Conservation (phyloP, 2,888 invertebrate genomes). For the Isotomurus palustris region DNA sequence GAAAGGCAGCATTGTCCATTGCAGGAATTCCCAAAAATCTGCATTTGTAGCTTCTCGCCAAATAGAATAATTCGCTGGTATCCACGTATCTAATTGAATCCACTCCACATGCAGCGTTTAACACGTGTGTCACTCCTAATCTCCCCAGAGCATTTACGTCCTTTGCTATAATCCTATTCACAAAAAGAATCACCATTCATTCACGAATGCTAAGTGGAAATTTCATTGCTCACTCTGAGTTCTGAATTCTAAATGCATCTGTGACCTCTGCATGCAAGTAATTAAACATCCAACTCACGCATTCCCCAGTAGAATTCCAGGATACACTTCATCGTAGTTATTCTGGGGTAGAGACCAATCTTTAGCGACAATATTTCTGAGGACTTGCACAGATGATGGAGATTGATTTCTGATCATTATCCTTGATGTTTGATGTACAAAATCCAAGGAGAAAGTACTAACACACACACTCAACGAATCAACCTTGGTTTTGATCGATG, state of each 20-base stretch:
- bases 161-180: conserved; percentile 51
- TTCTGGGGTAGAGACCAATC: conserved; percentile 49
- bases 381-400: conserved; percentile 10
- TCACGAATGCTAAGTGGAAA: not conserved
- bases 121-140: conserved; percentile 52
- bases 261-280: not conserved
- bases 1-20: conserved; percentile 51
- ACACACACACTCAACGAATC: too few species aligned
- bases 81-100: conserved; percentile 37
- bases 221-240: not conserved
- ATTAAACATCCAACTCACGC: conserved; percentile 50
- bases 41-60: conserved; percentile 20
- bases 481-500: too few species aligned
- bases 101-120: conserved; percentile 53
- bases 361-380: conserved; percentile 37
- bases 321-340: conserved; percentile 53
- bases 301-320: conserved; percentile 52
- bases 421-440: too few species aligned
- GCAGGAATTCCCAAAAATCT: conserved; percentile 52
- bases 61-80: conserved; percentile 36
- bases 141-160: conserved; percentile 49
- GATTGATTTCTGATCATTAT: conserved; percentile 1
- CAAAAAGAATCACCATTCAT: too few species aligned
- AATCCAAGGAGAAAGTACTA: too few species aligned
- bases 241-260: not conserved